These are phyloP conservation scores for Lutjanus campechanus DNA, from an alignment of 2,797 vertebrate genomes.

Conservation along the genomic window DNA sequence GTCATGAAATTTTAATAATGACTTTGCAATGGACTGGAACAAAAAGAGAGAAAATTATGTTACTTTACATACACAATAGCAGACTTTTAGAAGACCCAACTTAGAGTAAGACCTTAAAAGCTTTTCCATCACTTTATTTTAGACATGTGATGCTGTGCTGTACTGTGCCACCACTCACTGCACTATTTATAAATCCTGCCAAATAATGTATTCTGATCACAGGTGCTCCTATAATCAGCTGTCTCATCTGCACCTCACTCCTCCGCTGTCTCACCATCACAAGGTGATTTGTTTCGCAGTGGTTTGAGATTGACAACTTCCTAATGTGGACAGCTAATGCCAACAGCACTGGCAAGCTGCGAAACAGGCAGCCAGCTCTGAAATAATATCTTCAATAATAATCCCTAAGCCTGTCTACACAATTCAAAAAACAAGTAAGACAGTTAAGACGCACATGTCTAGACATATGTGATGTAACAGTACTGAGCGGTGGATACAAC, in stretches of 20 bases:
- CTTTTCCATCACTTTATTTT: conserved; percentile 6
- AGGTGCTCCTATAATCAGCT: conserved; percentile 56
- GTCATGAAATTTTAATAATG: neutral
- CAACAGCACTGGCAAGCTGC: conserved; percentile 44
- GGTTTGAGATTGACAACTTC: conserved; percentile 62
- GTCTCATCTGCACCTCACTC: conserved; percentile 55
- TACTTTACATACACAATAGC: neutral
- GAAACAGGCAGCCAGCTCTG: conserved; percentile 33
- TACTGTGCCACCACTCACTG: conserved; percentile 11
- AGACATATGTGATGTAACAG: neutral
- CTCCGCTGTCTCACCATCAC: conserved; percentile 47
- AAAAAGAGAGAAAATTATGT: neutral
- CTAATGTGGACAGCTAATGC: conserved; percentile 55
- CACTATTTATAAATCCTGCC: conserved; percentile 58
- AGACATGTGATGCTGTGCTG: conserved; percentile 3
- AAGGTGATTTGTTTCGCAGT: conserved; percentile 57
- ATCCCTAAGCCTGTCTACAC: conserved; percentile 16
- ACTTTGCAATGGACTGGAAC: conserved; percentile 9
- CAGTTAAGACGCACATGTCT: neutral
- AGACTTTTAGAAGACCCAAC: neutral
- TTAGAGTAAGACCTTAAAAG: neutral
- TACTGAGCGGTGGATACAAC: conserved; percentile 7
- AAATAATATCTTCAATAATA: conserved; percentile 43
- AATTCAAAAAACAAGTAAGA: conserved; percentile 8
- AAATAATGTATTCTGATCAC: conserved; percentile 61